Percentiles rank a stretch among this genome's conserved stretches.
phyloP scores from a whole-genome alignment of 2,888 invertebrate species.

The Mactromeris polynyma region DNA sequence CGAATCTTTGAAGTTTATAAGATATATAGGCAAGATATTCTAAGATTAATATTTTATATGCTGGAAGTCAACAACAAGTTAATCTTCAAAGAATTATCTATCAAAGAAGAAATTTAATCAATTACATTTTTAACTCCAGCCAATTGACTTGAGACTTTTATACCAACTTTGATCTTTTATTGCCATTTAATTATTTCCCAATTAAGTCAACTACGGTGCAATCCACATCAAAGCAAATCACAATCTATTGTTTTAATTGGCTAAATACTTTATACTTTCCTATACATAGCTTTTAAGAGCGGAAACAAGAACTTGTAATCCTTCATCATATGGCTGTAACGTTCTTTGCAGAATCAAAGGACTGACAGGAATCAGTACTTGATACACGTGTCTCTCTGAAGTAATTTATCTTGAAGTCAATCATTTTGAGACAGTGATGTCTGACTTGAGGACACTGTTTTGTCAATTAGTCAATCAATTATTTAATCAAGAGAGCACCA shows the following conservation, averaged over 20 bases:
- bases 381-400: not conserved
- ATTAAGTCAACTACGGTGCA: conserved; percentile 17
- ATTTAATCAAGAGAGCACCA: not conserved
- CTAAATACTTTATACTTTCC: not conserved
- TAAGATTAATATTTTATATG: not conserved
- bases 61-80: not conserved
- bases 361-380: not conserved
- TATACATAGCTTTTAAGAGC: not conserved
- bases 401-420: not conserved
- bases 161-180: conserved; percentile 43
- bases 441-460: not conserved
- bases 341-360: not conserved
- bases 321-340: not conserved
- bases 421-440: not conserved
- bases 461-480: not conserved
- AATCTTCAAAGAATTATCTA: conserved; percentile 27
- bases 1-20: not conserved
- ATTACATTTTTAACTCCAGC: not conserved
- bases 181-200: conserved; percentile 40
- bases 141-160: conserved; percentile 17
- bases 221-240: conserved; percentile 9
- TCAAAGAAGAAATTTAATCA: conserved; percentile 32
- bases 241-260: conserved; percentile 29
- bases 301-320: not conserved
- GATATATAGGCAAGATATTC: not conserved